Evolutionary conservation across 2,113 vertebrate genomes (phyloP).

Genomic region (Clarias batrachus): DNA sequence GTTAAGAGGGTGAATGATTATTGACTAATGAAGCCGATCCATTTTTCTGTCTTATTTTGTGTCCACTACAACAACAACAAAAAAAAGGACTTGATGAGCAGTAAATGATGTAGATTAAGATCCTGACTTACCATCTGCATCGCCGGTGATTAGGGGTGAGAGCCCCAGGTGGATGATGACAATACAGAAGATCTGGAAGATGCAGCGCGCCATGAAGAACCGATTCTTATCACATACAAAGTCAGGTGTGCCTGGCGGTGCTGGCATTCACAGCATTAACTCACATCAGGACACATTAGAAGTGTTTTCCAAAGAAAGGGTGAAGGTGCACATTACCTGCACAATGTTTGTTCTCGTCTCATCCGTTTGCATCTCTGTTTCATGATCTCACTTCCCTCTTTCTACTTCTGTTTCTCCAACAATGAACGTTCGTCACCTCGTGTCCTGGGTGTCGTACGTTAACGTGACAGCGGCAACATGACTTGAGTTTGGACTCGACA

Average conservation of each 20-base stretch:
- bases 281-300: neutral
- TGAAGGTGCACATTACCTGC: constrained; percentile 3
- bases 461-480: neutral
- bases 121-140: constrained; percentile 12
- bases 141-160: neutral
- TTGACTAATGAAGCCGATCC: neutral
- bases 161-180: constrained; percentile 9
- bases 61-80: neutral
- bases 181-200: constrained; percentile 11
- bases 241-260: neutral
- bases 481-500: neutral
- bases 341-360: constrained; percentile 1
- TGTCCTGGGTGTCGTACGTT: constrained; percentile 33
- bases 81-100: neutral
- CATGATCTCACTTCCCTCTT: neutral
- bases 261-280: neutral
- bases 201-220: constrained; percentile 22
- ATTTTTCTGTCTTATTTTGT: neutral
- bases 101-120: neutral
- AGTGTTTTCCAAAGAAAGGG: neutral
- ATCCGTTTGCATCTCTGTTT: constrained; percentile 12
- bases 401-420: neutral
- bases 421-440: neutral
- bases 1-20: neutral
- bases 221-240: constrained; percentile 2